Evolutionary conservation across 1,140 invertebrate species (phyloP), one percentile per base, ranked within the genome.

Genomic region (Eubasilissa regina): DNA sequence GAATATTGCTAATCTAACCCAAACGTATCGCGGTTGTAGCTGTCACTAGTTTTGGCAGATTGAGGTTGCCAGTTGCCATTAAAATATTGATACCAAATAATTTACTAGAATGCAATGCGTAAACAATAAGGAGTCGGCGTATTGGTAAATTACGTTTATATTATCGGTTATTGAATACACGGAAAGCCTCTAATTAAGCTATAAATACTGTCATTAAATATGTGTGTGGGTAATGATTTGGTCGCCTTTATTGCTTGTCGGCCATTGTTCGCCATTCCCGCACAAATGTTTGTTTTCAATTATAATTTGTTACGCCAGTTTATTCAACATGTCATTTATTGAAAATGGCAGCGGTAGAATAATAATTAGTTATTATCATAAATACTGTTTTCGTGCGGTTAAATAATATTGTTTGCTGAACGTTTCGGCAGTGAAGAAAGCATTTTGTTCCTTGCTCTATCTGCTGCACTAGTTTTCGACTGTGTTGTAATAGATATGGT

Each of bases 41-140:
- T 35, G 25, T 35, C 25, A 35, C 25, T 35, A 1, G 7, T 58
- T 58, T 58, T 19, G 55, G 21, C 17, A 58, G 55, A 58, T 58
- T 21, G 11, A 9, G n/a, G 53, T 56, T n/a, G 15, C 15, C 21
- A 21, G 11, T 56, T 17, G 53, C 1, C 15, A 56, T 56, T 15
- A 17, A 56, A 19, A 17, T 58, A 15, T 58, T 35, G 7, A 25
- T 64, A 4, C 10, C 35, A 13, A 19, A n/a, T 64, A 64, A 64
- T 43, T 58, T 19, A 21, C 9, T 19, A n/a, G 60, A 43, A 43
- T 25, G 35, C 35, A 25, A 13, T 12, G 11, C 60, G 11, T 44
- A 12, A 64, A 64, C 60, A 64, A 64, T 64, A 21, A 64, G 35
- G 60, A 64, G 60, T 64, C 35, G 60, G 60, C 60, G 60, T 64